These are phyloP conservation scores for Atherix ibis DNA, from an alignment of 2,888 invertebrate species.

Conservation along the genomic window DNA sequence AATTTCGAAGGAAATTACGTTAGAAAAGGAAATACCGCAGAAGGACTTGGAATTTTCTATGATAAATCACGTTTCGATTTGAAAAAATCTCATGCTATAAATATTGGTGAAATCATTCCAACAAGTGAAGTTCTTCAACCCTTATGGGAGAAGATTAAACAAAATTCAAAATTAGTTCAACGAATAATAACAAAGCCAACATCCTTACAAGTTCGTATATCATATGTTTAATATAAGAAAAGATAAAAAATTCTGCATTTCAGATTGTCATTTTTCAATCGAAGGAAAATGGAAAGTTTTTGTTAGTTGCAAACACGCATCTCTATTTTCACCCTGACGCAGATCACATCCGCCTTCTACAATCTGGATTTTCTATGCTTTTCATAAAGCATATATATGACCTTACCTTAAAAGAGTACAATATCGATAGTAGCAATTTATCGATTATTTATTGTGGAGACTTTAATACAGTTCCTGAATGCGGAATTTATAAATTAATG, in stretches of 20 bases:
- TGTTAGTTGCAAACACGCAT: conserved; percentile 76
- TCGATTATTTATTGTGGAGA: conserved; percentile 77
- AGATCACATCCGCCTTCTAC: conserved; percentile 74
- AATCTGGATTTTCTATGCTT: conserved; percentile 56
- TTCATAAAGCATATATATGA: conserved; percentile 46
- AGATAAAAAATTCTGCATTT: conserved; percentile 6
- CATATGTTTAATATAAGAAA: neutral
- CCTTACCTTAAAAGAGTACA: conserved; percentile 18
- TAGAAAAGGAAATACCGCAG: conserved; percentile 56
- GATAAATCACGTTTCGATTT: conserved; percentile 47
- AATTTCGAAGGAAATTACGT: conserved; percentile 46
- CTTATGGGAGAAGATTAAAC: conserved; percentile 44
- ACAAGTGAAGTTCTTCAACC: conserved; percentile 36
- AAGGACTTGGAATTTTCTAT: conserved; percentile 72
- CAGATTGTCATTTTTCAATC: conserved; percentile 41
- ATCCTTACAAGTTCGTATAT: conserved; percentile 39
- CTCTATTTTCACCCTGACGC: conserved; percentile 86
- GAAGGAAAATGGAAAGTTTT: conserved; percentile 38
- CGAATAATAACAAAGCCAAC: conserved; percentile 49
- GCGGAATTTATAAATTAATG: conserved; percentile 65
- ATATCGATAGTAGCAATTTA: conserved; percentile 16
- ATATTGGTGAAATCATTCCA: conserved; percentile 43
- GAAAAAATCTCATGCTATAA: conserved; percentile 37
- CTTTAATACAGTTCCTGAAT: conserved; percentile 76
- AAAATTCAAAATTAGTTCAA: conserved; percentile 39